Evolutionary conservation across 2,888 invertebrate species (phyloP), one percentile per base, ranked within the genome.

Genomic region (Syritta pipiens): DNA sequence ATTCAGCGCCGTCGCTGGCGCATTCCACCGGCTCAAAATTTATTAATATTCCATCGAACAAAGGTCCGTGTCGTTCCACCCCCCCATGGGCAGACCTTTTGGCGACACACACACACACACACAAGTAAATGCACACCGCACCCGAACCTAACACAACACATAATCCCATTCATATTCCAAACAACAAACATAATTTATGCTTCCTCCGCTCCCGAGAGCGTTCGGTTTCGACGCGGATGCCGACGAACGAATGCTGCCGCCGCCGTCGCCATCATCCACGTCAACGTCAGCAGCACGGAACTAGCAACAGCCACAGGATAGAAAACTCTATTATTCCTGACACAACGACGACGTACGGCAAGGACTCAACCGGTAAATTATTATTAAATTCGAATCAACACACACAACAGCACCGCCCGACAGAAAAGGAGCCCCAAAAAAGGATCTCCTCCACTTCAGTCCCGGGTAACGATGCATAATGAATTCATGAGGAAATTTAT

Each of bases 401-500:
- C 55, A 53, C 19, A 51, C 59, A 69, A 24, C 17, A 20, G n/a
- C 35, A 37, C 2, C 14, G 35, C 28, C 26, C 30, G 37, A 14
- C 49, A 4, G 40, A 63, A 26, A 51, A 51, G 19, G 28, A 19
- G 14, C 49, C 20, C 19, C 22, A 35, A 10, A n/a, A 55, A 24
- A 51, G 51, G 59, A 59, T 60, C 51, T 59, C 24, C 59, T 35
- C 59, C 49, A 37, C 7, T 60, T 24, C 59, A 26, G 49, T 53
- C 65, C 24, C 42, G 59, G 59, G 59, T 59, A 69, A 72, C 59
- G 72, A 60, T 65, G 59, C 65, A 77, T 77, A 77, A 77, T 71
- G 65, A 77, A 77, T 77, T 77, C 77, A 77, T 77, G 59, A 65
- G 65, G 17, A 65, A 53, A 77, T 77, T 71, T 71, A 77, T 77